Evolutionary conservation across 2,888 invertebrate genomes (phyloP).

Genomic region (Polyommatus icarus): DNA sequence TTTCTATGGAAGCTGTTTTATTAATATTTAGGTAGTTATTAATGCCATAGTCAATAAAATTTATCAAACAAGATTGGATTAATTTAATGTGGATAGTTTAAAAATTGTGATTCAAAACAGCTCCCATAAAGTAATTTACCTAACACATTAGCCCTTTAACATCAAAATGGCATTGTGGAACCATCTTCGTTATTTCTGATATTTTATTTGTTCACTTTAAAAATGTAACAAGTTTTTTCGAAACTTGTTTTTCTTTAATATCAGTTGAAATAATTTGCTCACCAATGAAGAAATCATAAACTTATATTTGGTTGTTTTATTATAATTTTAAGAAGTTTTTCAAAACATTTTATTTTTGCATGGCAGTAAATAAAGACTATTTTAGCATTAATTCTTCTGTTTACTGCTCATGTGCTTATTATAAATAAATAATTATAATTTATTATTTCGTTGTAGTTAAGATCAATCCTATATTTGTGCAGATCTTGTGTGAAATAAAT

Average conservation of each 20-base stretch:
- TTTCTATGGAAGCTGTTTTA: slow-evolving; percentile 33
- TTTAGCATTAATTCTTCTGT: neutral
- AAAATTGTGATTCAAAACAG: slow-evolving; percentile 20
- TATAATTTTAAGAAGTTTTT: too few relatives aligned
- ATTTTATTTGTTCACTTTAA: slow-evolving; percentile 46
- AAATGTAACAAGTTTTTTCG: neutral
- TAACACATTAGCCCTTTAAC: slow-evolving; percentile 59
- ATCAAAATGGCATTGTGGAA: slow-evolving; percentile 57
- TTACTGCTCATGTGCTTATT: neutral
- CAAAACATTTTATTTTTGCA: too few relatives aligned
- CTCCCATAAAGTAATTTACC: slow-evolving; percentile 52
- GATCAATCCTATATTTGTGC: too few relatives aligned
- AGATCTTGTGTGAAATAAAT: too few relatives aligned
- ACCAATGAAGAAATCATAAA: slow-evolving; percentile 40
- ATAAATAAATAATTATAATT: too few relatives aligned
- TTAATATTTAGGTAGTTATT: neutral
- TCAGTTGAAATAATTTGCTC: slow-evolving; percentile 33
- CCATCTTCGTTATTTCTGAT: slow-evolving; percentile 61
- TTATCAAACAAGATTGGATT: neutral
- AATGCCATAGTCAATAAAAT: neutral
- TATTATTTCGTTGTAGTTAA: too few relatives aligned
- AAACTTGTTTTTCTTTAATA: neutral
- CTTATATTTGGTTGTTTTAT: slow-evolving; percentile 32
- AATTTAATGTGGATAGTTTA: neutral
- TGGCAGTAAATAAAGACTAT: neutral